Evolutionary conservation across 2,888 invertebrate genomes (phyloP).

Genomic region (Xestia rhomboidea): DNA sequence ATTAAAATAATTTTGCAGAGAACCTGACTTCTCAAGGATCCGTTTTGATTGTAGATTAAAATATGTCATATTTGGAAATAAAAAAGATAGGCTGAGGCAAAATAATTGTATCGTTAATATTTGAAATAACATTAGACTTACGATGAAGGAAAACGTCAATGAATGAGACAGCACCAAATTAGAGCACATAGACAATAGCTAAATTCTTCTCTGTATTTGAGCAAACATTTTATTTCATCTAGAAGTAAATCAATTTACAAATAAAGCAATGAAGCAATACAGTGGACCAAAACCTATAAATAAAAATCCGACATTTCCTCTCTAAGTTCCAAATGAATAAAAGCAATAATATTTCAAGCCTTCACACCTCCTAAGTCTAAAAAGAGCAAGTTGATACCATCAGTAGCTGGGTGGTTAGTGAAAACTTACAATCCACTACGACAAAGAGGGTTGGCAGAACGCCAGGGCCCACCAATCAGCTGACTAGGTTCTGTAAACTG

Average conservation of each 20-base stretch:
- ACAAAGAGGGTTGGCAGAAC: slow-evolving; percentile 56
- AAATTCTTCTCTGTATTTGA: not conserved
- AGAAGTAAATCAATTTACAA: too few relatives aligned
- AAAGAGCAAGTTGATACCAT: slow-evolving; percentile 60
- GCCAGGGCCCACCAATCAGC: slow-evolving; percentile 61
- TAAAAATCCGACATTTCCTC: not conserved
- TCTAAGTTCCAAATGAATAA: not conserved
- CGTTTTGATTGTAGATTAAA: not conserved
- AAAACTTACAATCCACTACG: slow-evolving; percentile 64
- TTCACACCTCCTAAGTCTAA: slow-evolving; percentile 45
- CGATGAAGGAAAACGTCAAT: not conserved
- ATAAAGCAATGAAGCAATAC: too few relatives aligned
- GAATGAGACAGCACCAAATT: not conserved
- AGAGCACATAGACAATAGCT: not conserved
- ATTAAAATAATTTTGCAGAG: not conserved
- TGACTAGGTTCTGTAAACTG: slow-evolving; percentile 51
- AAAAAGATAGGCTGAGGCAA: not conserved
- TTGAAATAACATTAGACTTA: not conserved
- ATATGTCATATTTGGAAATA: not conserved
- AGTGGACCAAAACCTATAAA: not conserved
- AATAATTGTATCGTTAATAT: not conserved
- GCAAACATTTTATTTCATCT: not conserved
- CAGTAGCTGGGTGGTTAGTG: slow-evolving; percentile 53
- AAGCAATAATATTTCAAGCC: slow-evolving; percentile 17
- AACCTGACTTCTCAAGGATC: not conserved